A percentile compares a stretch with the other conserved stretches of the same genome.
Conservation (phyloP, 1,140 invertebrate genomes). For the Drosophila serrata region DNA sequence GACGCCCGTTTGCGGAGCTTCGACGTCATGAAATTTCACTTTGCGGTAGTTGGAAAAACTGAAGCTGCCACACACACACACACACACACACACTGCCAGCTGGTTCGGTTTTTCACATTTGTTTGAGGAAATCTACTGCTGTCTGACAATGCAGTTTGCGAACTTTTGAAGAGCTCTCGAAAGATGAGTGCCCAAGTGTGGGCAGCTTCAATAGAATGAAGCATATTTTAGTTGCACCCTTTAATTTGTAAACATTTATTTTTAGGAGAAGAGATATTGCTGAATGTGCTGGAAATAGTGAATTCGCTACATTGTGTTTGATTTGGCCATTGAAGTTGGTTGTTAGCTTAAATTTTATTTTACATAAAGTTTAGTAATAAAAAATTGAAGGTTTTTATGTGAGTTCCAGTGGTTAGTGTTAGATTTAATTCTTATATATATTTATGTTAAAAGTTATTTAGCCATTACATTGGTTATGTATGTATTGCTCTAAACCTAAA, state of each 20-base stretch:
- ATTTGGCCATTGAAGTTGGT: not conserved
- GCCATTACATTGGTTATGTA: no score
- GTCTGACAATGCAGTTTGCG: constrained; percentile 49
- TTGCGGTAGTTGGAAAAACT: constrained; percentile 59
- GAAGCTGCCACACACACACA: constrained; percentile 25
- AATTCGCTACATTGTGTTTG: not conserved
- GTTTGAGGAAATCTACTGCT: constrained; percentile 19
- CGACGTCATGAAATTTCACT: constrained; percentile 71
- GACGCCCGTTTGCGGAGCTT: constrained; percentile 47
- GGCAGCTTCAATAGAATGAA: not conserved
- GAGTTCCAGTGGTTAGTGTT: not conserved
- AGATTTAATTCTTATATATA: not conserved
- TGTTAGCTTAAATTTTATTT: not conserved
- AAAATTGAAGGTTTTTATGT: not conserved
- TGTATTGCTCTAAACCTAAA: no score
- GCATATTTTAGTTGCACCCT: constrained; percentile 3
- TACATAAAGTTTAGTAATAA: not conserved
- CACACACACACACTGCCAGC: constrained; percentile 15
- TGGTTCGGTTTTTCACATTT: constrained; percentile 40
- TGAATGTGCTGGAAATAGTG: not conserved
- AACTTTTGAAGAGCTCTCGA: constrained; percentile 37
- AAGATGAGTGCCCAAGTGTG: constrained; percentile 17
- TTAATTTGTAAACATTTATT: constrained; percentile 25
- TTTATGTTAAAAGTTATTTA: no score
- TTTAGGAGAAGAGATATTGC: no score